These are phyloP conservation scores for Silurus meridionalis DNA, from an alignment of 2,113 vertebrate species.

Conservation along the genomic window DNA sequence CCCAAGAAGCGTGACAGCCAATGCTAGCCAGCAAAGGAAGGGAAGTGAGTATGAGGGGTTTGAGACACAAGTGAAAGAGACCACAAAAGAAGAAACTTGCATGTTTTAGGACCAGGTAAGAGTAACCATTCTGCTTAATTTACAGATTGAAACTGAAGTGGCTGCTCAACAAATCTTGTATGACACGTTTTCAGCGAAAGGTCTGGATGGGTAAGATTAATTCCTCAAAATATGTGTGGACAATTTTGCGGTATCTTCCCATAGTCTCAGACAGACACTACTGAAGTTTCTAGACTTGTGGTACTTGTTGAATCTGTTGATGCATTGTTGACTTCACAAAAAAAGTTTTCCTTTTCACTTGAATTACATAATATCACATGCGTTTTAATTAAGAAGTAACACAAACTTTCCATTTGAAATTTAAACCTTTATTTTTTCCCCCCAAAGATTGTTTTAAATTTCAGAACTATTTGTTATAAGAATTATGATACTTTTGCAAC, in stretches of 20 bases:
- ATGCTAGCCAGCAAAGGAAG: conserved; percentile 90
- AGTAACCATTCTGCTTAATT: conserved; percentile 95
- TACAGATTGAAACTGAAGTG: conserved; percentile 91
- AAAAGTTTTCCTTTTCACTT: neutral
- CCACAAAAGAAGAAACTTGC: conserved; percentile 79
- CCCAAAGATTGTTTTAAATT: too few relatives aligned
- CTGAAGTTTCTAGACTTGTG: neutral
- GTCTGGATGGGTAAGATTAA: conserved; percentile 93
- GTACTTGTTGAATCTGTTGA: neutral
- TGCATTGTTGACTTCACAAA: neutral
- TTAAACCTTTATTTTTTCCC: neutral
- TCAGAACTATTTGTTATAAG: too few relatives aligned
- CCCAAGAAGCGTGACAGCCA: conserved; percentile 72
- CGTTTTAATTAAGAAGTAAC: neutral
- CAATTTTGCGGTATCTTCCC: conserved; percentile 26
- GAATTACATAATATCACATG: neutral
- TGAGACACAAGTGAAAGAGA: conserved; percentile 76
- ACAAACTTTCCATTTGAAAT: neutral
- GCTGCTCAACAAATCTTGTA: conserved; percentile 84
- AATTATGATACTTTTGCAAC: neutral
- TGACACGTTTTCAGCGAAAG: conserved; percentile 85
- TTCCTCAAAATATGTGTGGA: conserved; percentile 62
- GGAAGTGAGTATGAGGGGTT: conserved; percentile 90
- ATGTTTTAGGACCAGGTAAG: conserved; percentile 83
- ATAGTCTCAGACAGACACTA: conserved; percentile 12